Percentiles rank a stretch among this genome's conserved stretches.
Conservation (phyloP, 2,888 invertebrate genomes). For the Dicroscelio sp. region DNA sequence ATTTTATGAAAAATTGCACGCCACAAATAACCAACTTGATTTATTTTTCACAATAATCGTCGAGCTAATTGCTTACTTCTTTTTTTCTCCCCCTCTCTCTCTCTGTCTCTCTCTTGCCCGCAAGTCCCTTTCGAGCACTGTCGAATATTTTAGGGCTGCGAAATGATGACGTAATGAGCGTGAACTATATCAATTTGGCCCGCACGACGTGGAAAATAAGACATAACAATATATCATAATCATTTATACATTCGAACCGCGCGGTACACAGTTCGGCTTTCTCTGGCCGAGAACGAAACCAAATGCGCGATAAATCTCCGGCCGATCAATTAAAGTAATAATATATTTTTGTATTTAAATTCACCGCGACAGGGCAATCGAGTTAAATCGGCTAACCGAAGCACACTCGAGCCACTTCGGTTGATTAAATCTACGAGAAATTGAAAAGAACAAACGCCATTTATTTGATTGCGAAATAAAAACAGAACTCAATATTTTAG, state of each 20-base stretch:
- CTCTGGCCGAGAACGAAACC: slow-evolving; percentile 32
- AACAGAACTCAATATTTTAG: slow-evolving; percentile 72
- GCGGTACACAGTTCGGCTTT: neutral
- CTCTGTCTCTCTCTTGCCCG: too few relatives aligned
- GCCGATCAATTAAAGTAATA: slow-evolving; percentile 48
- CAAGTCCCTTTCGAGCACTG: too few relatives aligned
- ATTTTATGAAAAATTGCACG: slow-evolving; percentile 5
- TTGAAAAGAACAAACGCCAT: slow-evolving; percentile 75
- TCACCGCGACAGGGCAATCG: slow-evolving; percentile 32
- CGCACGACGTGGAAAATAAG: slow-evolving; percentile 27
- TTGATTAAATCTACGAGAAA: slow-evolving; percentile 72
- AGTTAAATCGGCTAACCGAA: slow-evolving; percentile 61
- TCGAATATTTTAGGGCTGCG: slow-evolving; percentile 6
- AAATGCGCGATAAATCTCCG: slow-evolving; percentile 32
- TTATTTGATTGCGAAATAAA: slow-evolving; percentile 78
- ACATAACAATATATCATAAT: slow-evolving; percentile 52
- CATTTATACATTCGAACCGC: neutral
- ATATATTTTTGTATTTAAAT: slow-evolving; percentile 62
- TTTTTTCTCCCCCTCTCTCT: too few relatives aligned
- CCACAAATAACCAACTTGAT: neutral
- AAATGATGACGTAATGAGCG: slow-evolving; percentile 13
- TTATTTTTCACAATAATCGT: slow-evolving; percentile 28
- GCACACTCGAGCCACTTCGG: slow-evolving; percentile 64
- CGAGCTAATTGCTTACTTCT: slow-evolving; percentile 18
- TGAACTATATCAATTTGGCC: slow-evolving; percentile 43